phyloP scores from a whole-genome alignment of 2,888 invertebrate species.

The Scaptomyza cyrtandrae region DNA sequence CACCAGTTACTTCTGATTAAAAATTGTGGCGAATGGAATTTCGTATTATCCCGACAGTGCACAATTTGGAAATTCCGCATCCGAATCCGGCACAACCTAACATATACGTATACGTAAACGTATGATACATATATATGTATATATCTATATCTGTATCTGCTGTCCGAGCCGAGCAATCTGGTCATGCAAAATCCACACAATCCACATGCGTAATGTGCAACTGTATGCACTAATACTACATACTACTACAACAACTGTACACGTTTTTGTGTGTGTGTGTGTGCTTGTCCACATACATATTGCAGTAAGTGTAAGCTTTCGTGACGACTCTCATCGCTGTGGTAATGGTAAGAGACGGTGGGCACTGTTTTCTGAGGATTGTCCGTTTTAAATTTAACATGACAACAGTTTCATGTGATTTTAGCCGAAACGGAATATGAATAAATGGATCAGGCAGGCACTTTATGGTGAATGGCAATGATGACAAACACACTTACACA shows the following conservation, averaged over 20 bases:
- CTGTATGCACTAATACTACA: constrained; percentile 8
- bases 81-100: constrained; percentile 47
- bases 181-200: constrained; percentile 32
- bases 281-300: constrained; percentile 21
- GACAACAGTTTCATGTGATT: constrained; percentile 44
- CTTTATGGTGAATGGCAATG: constrained; percentile 49
- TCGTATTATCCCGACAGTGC: constrained; percentile 59
- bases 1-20: constrained; percentile 75
- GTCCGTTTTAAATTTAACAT: constrained; percentile 35
- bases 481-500: constrained; percentile 35
- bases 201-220: constrained; percentile 46
- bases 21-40: constrained; percentile 68
- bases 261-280: constrained; percentile 8
- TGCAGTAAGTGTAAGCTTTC: constrained; percentile 31
- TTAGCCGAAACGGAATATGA: constrained; percentile 42
- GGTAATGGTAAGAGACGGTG: constrained; percentile 9
- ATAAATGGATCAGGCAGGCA: constrained; percentile 47
- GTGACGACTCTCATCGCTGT: constrained; percentile 14
- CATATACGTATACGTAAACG: background rate
- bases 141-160: constrained; percentile 26
- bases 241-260: background rate
- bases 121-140: constrained; percentile 1
- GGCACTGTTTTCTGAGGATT: constrained; percentile 16
- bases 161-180: constrained; percentile 29
- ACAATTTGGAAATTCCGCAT: constrained; percentile 69